phyloP scores from a whole-genome alignment of 1,140 invertebrate genomes.

The Neomicropteryx cornuta region DNA sequence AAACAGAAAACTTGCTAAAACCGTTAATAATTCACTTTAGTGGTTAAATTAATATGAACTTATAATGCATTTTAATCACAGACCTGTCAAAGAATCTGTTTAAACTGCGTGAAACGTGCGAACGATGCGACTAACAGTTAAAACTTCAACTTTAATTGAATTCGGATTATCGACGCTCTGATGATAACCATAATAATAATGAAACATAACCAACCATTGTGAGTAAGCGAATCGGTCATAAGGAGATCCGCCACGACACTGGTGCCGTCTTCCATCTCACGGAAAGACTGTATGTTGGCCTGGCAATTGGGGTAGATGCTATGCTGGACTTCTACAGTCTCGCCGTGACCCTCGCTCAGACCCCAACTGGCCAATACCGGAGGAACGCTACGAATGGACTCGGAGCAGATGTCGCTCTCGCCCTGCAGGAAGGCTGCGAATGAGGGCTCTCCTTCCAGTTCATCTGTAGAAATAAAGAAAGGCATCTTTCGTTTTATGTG shows the following conservation, averaged over 20 bases:
- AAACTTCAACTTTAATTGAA: neutral
- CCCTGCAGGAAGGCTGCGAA: too few species aligned
- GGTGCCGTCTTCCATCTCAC: constrained; percentile 19
- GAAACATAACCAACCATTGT: constrained; percentile 21
- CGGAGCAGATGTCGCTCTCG: constrained; percentile 5
- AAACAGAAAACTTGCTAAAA: too few species aligned
- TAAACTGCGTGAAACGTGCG: constrained; percentile 5
- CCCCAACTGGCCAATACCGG: constrained; percentile 12
- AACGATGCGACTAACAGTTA: too few species aligned
- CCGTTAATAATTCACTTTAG: too few species aligned
- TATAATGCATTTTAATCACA: constrained; percentile 1
- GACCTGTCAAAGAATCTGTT: neutral
- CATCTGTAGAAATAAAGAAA: too few species aligned
- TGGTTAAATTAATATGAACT: too few species aligned
- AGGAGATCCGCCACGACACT: constrained; percentile 22
- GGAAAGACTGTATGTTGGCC: constrained; percentile 19
- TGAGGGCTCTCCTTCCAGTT: too few species aligned
- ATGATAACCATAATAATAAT: constrained; percentile 1
- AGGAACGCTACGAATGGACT: neutral
- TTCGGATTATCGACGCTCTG: neutral
- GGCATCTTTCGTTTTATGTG: too few species aligned
- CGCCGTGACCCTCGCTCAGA: constrained; percentile 11
- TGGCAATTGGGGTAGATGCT: constrained; percentile 23
- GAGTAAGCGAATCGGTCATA: constrained; percentile 26
- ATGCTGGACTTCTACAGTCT: constrained; percentile 16